phyloP scores from a whole-genome alignment of 2,797 vertebrate species.

The Helicolenus hilgendorfi region DNA sequence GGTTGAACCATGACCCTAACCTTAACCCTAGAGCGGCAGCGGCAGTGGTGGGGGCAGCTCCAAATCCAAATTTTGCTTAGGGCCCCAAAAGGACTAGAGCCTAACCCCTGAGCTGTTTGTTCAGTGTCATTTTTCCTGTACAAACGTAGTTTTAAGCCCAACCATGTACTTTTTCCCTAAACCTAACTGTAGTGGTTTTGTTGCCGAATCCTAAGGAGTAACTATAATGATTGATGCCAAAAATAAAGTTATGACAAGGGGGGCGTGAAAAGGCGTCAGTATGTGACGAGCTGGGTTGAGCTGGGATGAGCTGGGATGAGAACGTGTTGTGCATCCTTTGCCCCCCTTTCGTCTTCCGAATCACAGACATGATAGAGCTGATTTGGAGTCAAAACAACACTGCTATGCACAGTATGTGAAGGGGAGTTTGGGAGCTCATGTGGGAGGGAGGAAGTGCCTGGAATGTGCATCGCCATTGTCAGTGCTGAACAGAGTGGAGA shows the following conservation, averaged over 20 bases:
- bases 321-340: neutral
- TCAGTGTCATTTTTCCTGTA: neutral
- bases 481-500: constrained; percentile 30
- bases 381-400: constrained; percentile 24
- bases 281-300: neutral
- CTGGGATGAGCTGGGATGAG: neutral
- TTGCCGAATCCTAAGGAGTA: neutral
- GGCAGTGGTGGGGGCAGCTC: too few species aligned
- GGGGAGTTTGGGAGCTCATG: constrained; percentile 46
- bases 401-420: constrained; percentile 30
- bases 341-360: neutral
- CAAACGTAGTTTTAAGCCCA: neutral
- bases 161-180: neutral
- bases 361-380: neutral
- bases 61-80: too few species aligned
- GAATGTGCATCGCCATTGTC: constrained; percentile 53
- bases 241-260: neutral
- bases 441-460: constrained; percentile 68
- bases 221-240: neutral
- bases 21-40: too few species aligned
- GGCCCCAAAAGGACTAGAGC: too few species aligned
- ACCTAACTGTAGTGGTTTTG: neutral
- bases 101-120: neutral
- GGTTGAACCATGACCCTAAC: too few species aligned
- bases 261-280: neutral